phyloP scores from a whole-genome alignment of 2,113 vertebrate genomes.

The Pomatostomus ruficeps region DNA sequence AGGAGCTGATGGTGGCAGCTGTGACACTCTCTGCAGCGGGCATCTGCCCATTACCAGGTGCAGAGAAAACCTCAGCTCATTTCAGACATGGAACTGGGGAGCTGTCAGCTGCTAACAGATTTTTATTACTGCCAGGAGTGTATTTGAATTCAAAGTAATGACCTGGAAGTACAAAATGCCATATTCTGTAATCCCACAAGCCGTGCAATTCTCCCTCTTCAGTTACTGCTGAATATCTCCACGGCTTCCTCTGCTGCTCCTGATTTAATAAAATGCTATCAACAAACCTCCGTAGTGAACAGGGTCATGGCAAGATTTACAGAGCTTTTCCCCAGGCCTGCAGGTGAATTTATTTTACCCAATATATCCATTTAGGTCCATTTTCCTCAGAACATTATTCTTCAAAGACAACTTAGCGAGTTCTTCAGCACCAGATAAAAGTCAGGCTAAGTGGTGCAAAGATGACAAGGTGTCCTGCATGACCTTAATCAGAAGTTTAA shows the following conservation, averaged over 20 bases:
- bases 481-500: slow-evolving; percentile 26
- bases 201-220: not conserved
- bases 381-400: not conserved
- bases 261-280: slow-evolving; percentile 18
- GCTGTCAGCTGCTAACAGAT: slow-evolving; percentile 38
- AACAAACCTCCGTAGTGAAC: not conserved
- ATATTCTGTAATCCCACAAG: slow-evolving; percentile 46
- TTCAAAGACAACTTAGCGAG: not conserved
- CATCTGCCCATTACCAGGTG: slow-evolving; percentile 23
- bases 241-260: not conserved
- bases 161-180: slow-evolving; percentile 34
- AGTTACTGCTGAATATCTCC: slow-evolving; percentile 24
- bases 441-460: not conserved
- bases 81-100: not conserved
- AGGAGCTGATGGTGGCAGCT: not conserved
- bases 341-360: slow-evolving; percentile 25
- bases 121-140: slow-evolving; percentile 39
- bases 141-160: slow-evolving; percentile 42
- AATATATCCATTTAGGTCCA: slow-evolving; percentile 10
- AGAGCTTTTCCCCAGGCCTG: not conserved
- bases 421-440: not conserved
- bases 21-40: not conserved
- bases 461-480: not conserved
- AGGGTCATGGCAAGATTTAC: not conserved
- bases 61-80: not conserved